Evolutionary conservation across 2,797 vertebrate genomes (phyloP).

Genomic region (Galagoides demidoff): DNA sequence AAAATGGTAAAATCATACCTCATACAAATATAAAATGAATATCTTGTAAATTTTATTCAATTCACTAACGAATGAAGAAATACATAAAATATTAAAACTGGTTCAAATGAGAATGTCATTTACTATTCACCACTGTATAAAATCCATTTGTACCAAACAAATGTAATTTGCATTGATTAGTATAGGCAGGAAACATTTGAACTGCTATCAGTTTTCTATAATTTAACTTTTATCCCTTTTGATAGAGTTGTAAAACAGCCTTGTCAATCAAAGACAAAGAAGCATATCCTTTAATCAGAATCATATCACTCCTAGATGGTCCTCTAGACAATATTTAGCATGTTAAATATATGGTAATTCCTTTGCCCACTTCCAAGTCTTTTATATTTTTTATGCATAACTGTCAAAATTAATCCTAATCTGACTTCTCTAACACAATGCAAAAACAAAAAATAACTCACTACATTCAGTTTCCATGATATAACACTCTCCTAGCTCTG

Average conservation of each 20-base stretch:
- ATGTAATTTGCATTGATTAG: background rate
- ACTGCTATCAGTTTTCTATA: constrained; percentile 4
- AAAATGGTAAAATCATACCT: constrained; percentile 15
- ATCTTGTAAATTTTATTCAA: constrained; percentile 11
- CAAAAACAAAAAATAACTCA: background rate
- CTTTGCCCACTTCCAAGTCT: background rate
- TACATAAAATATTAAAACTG: constrained; percentile 3
- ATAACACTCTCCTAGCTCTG: background rate
- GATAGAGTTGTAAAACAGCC: background rate
- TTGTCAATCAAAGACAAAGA: constrained; percentile 8
- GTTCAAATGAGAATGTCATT: background rate
- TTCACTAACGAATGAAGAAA: background rate
- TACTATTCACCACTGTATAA: background rate
- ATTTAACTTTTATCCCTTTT: background rate
- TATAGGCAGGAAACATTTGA: background rate
- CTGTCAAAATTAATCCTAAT: constrained; percentile 28
- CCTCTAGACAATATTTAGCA: background rate
- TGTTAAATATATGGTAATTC: background rate
- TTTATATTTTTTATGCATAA: background rate
- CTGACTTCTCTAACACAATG: background rate
- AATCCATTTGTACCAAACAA: constrained; percentile 20
- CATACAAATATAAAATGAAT: constrained; percentile 19
- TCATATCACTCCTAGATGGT: background rate
- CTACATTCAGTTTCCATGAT: background rate
- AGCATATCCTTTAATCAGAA: background rate